phyloP scores from a whole-genome alignment of 2,888 invertebrate species.

The Esperia sulphurella region DNA sequence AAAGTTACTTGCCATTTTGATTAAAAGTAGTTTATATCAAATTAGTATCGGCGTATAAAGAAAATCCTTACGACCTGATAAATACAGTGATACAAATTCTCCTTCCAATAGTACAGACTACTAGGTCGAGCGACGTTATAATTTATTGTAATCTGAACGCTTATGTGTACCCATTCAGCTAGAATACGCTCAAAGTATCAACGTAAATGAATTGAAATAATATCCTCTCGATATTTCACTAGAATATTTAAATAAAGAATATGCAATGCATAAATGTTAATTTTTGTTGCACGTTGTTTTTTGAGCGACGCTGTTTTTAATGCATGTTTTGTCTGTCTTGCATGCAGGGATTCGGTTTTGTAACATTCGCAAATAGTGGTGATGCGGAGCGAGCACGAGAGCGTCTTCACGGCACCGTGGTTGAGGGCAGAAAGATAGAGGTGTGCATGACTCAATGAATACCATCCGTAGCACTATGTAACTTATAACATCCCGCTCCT shows the following conservation, averaged over 20 bases:
- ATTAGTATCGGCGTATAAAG: slow-evolving; percentile 36
- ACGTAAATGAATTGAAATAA: slow-evolving; percentile 66
- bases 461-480: slow-evolving; percentile 81
- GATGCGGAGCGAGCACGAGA: slow-evolving; percentile 99
- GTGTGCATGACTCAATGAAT: slow-evolving; percentile 94
- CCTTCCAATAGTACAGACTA: slow-evolving; percentile 60
- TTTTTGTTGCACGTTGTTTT: slow-evolving; percentile 88
- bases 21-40: slow-evolving; percentile 53
- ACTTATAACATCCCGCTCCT: slow-evolving; percentile 83
- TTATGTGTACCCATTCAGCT: slow-evolving; percentile 78
- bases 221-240: slow-evolving; percentile 73
- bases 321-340: slow-evolving; percentile 97
- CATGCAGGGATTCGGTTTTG: slow-evolving; percentile 99
- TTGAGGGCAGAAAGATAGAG: slow-evolving; percentile 99
- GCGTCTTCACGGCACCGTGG: slow-evolving; percentile 99
- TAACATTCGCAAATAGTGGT: slow-evolving; percentile 99
- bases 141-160: slow-evolving; percentile 74
- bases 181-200: slow-evolving; percentile 79
- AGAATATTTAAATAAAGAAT: slow-evolving; percentile 73
- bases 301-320: slow-evolving; percentile 90
- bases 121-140: slow-evolving; percentile 67
- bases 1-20: slow-evolving; percentile 45
- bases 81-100: slow-evolving; percentile 54
- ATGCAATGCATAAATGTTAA: slow-evolving; percentile 82
- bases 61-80: slow-evolving; percentile 38